Conservation (phyloP, 1,140 invertebrate species). For the Bicyclus anynana region DNA sequence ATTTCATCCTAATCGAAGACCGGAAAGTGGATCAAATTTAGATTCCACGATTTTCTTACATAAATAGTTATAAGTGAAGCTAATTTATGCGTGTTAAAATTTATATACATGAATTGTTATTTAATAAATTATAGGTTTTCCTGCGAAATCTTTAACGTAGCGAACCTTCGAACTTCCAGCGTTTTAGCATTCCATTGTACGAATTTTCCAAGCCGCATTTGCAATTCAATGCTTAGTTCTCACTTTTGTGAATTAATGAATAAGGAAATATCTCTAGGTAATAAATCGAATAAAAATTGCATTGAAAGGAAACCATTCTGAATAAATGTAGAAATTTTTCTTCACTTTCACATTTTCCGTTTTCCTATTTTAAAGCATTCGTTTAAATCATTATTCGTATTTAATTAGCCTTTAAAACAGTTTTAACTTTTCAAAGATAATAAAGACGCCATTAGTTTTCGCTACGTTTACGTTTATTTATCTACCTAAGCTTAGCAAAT, state of each 20-base stretch:
- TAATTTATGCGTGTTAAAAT: too few species aligned
- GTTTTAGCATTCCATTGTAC: constrained; percentile 8
- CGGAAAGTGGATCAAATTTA: too few species aligned
- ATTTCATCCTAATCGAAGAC: too few species aligned
- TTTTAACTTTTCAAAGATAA: too few species aligned
- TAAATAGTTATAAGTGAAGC: too few species aligned
- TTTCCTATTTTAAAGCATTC: not conserved
- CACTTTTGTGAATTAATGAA: constrained; percentile 19
- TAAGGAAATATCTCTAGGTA: constrained; percentile 20
- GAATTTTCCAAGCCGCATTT: constrained; percentile 12
- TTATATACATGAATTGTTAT: too few species aligned
- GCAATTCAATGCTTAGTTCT: constrained; percentile 14
- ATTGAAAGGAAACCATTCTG: constrained; percentile 18
- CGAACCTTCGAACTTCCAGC: not conserved
- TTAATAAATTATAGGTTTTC: not conserved
- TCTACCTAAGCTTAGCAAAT: too few species aligned
- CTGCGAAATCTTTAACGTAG: not conserved
- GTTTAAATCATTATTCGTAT: not conserved
- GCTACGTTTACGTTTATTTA: too few species aligned
- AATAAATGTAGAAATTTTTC: constrained; percentile 22
- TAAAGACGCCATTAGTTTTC: too few species aligned
- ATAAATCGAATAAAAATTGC: constrained; percentile 23
- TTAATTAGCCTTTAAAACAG: not conserved
- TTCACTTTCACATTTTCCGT: not conserved
- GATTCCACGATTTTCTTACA: too few species aligned